A percentile compares a stretch with the other conserved stretches of the same genome.
These are phyloP conservation scores for Lepidurus apus DNA, from an alignment of 1,140 invertebrate species.

Conservation along the genomic window DNA sequence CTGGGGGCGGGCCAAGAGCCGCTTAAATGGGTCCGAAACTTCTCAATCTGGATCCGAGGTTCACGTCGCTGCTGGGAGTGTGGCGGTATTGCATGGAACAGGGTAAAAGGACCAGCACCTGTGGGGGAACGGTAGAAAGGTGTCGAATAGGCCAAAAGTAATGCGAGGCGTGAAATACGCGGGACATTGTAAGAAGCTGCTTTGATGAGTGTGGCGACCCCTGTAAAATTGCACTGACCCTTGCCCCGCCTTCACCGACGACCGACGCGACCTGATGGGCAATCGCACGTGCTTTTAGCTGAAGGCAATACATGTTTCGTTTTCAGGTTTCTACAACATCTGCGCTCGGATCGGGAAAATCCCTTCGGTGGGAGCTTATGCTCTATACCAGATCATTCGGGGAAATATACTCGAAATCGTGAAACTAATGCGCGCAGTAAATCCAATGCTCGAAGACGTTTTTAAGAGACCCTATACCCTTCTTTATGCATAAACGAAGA, in stretches of 20 bases:
- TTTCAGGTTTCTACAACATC: not conserved
- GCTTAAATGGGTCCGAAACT: too few relatives aligned
- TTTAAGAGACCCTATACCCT: too few relatives aligned
- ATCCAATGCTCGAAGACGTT: not conserved
- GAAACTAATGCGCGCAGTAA: not conserved
- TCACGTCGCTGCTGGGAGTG: not conserved
- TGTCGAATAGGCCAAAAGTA: not conserved
- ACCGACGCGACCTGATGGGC: not conserved
- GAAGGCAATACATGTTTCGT: not conserved
- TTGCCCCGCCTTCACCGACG: not conserved
- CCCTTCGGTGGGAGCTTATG: not conserved
- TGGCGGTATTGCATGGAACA: not conserved
- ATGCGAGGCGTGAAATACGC: not conserved
- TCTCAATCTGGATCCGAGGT: not conserved
- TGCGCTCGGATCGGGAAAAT: not conserved
- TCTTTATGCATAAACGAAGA: not conserved
- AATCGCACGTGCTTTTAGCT: not conserved
- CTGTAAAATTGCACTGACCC: constrained; percentile 1
- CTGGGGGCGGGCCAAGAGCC: too few relatives aligned
- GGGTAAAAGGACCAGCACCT: not conserved
- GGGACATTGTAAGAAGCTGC: not conserved
- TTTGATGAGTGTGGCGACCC: constrained; percentile 11
- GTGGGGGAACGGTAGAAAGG: not conserved
- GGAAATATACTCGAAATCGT: not conserved
- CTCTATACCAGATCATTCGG: not conserved